Evolutionary conservation across 2,113 vertebrate species (phyloP), one percentile per base, ranked within the genome.

Genomic region (Carollia perspicillata): DNA sequence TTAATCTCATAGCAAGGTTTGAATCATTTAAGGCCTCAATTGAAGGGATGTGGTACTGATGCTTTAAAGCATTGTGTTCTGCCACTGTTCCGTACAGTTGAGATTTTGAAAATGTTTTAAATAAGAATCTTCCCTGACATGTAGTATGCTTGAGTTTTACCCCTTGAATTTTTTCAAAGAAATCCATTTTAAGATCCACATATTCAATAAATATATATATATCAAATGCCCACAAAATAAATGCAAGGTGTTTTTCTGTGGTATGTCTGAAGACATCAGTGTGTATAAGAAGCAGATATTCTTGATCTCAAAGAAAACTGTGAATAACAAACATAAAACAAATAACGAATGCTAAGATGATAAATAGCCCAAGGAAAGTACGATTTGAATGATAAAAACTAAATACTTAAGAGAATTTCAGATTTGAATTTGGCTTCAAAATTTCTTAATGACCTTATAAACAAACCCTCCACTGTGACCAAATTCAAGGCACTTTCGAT

Each of bases 61-160:
- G 3, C 0, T 44, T 86, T 72, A 84, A 93, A 90, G 35, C 33
- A 47, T 2, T 28, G 60, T 85, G 1, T 71, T 69, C 23, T 84
- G 23, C 8, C 22, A 65, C 18, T 6, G 8, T 55, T 94, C n/a
- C n/a, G n/a, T n/a, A 5, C 58, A 71, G 8, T 30, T 77, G 30
- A 97, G 58, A 93, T 95, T 94, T 91, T 83, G 8, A 68, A 4
- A 22, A 23, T 88, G 12, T 42, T 60, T 95, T 91, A 78, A 75
- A 90, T 84, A 72, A 93, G 93, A 94, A 23, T 35, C 22, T 91
- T 28, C 93, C 78, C 35, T 94, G n/a, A 60, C 0, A 8, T 68
- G 23, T 35, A 81, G 23, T 42, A 22, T 33, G 58, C 81, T 60
- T 95, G 47, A 92, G 68, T 86, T 74, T 68, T 86, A 66, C 8